These are phyloP conservation scores for Cosmopolites sordidus DNA, from an alignment of 2,888 invertebrate species.

Conservation along the genomic window DNA sequence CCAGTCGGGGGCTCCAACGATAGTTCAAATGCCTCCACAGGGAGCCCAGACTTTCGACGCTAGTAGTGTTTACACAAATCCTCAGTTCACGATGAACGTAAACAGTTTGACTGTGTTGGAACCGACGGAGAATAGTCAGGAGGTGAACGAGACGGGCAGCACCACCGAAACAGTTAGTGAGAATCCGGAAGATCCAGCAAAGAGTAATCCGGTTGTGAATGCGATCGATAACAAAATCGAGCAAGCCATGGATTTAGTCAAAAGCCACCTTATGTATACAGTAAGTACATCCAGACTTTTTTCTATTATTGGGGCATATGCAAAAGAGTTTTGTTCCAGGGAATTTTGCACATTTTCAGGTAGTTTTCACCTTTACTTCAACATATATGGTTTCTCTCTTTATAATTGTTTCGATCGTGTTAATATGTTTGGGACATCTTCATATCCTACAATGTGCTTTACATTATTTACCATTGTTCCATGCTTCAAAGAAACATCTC, in stretches of 20 bases:
- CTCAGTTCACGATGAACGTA: slow-evolving; percentile 44
- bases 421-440: too few species aligned
- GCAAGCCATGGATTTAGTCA: slow-evolving; percentile 75
- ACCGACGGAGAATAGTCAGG: slow-evolving; percentile 28
- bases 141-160: slow-evolving; percentile 31
- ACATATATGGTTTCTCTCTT: too few species aligned
- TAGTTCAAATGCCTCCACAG: slow-evolving; percentile 11
- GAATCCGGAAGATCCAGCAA: slow-evolving; percentile 39
- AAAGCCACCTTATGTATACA: slow-evolving; percentile 74
- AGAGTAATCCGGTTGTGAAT: slow-evolving; percentile 51
- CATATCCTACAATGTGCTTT: too few species aligned
- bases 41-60: slow-evolving; percentile 18
- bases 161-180: slow-evolving; percentile 34
- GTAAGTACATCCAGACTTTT: slow-evolving; percentile 18
- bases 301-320: too few species aligned
- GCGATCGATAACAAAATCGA: slow-evolving; percentile 79
- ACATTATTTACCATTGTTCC: too few species aligned
- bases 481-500: too few species aligned
- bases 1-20: slow-evolving; percentile 26
- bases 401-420: too few species aligned
- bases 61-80: slow-evolving; percentile 44
- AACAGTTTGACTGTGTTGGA: slow-evolving; percentile 40
- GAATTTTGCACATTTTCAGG: too few species aligned
- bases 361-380: too few species aligned
- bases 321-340: too few species aligned